A percentile compares a stretch with the other conserved stretches of the same genome.
Conservation (phyloP, 1,140 invertebrate genomes). For the Euwallacea similis region DNA sequence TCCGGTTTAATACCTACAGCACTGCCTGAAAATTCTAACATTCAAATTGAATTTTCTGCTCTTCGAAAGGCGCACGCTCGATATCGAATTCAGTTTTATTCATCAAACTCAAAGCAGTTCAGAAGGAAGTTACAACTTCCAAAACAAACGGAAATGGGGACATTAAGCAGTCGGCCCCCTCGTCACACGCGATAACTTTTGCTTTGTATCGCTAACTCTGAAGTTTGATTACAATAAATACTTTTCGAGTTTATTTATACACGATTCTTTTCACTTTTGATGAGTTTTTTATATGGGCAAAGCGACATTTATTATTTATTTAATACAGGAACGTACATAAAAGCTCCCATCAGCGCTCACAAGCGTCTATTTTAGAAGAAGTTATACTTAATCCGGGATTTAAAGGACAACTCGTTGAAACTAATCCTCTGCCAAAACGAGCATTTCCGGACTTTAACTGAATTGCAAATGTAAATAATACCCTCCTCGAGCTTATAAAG, state of each 20-base stretch:
- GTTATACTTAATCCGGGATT: conserved; percentile 21
- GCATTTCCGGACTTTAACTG: neutral
- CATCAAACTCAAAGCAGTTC: conserved; percentile 17
- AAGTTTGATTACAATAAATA: conserved; percentile 21
- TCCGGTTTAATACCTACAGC: neutral
- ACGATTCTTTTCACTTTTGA: conserved; percentile 1
- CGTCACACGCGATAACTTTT: conserved; percentile 9
- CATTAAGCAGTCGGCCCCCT: conserved; percentile 9
- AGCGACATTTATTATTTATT: no score
- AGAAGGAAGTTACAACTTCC: conserved; percentile 21
- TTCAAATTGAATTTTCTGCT: no score
- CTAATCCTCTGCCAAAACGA: conserved; percentile 15
- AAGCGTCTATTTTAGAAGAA: neutral
- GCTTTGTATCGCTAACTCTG: conserved; percentile 12
- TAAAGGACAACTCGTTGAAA: neutral
- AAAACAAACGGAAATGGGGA: conserved; percentile 16
- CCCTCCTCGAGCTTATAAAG: no score
- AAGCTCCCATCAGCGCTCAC: no score
- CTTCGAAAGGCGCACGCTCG: neutral
- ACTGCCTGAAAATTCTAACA: neutral
- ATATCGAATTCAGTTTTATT: conserved; percentile 11
- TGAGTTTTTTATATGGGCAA: no score
- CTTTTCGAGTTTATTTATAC: conserved; percentile 3
- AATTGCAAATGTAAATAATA: no score
- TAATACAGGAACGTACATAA: no score